Base-by-base conservation (phyloP, 1,140 invertebrate genomes). In the Drosophila orosa region DNA sequence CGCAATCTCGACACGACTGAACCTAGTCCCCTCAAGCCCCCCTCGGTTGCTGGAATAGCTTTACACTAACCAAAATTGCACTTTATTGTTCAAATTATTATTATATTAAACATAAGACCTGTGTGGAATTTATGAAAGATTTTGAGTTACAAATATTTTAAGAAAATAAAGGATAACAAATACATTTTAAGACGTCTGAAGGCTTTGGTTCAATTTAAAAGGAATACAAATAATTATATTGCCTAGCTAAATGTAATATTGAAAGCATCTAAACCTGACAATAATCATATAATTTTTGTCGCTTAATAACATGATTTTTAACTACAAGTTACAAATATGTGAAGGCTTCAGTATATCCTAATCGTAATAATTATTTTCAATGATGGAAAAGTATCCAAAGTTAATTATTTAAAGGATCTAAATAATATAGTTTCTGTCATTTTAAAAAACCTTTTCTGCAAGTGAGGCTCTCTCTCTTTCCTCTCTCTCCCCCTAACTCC, bases 1-100 rank as follows among this genome's bases (percentile, higher is more conserved):
- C 60, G 69, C 74, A 82, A 90, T 78, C 81, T 89, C 78, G 74
- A 62, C 75, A 57, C 82, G 67, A 67, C 74, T 50, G 59, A 61
- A 63, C 33, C 57, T 29, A 45, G 42, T 17, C 42, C 33, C 59
- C 71, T 19, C 55, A 50, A 62, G 12, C 33, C 2, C 37, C 29
- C 17, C 44, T 35, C 19, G 15, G 10, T 24, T 15, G n/a, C 24
- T 27, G 39, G 7, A n/a, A 6, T 17, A 52, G 29, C 31, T 15
- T 15, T n/a, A 44, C 66, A 68, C 61, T 42, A 12, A 35, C 27
- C 25, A 67, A 66, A 52, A 10, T 15, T 3, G 8, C 5, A 12
- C 3, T 15, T 29, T 39, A 3, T 19, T 17, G 1, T 5, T 35
- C 6, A 9, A 25, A 37, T n/a, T n/a, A 29, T 19, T 33, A 35